Conservation (phyloP, 2,113 vertebrate species). For the Coptodon rendalli region DNA sequence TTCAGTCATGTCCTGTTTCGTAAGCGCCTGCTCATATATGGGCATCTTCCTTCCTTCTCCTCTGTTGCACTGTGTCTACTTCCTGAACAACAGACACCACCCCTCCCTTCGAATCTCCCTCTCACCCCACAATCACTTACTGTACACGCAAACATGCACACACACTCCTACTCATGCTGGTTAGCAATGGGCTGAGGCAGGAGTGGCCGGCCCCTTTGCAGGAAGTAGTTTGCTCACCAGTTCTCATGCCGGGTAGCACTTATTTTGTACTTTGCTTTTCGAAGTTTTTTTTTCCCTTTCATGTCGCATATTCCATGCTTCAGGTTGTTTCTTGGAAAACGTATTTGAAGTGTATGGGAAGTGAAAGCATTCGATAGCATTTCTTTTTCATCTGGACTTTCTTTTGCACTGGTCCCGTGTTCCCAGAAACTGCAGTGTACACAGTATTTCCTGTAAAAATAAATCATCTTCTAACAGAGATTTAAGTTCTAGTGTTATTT, state of each 20-base stretch:
- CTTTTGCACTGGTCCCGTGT: neutral
- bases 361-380: neutral
- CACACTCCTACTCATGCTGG: conserved; percentile 30
- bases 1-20: conserved; percentile 47
- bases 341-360: neutral
- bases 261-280: neutral
- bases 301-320: neutral
- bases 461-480: neutral
- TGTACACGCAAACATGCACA: neutral
- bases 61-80: conserved; percentile 16
- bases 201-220: conserved; percentile 20
- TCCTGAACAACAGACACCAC: conserved; percentile 28
- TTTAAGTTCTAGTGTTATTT: neutral
- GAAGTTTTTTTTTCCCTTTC: neutral
- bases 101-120: neutral
- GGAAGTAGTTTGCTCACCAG: conserved; percentile 52
- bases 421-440: neutral
- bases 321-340: neutral
- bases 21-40: conserved; percentile 63
- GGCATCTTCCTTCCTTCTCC: conserved; percentile 50
- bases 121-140: neutral
- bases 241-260: neutral
- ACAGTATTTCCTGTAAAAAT: neutral
- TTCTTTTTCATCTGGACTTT: neutral
- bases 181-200: conserved; percentile 10